phyloP scores from a whole-genome alignment of 2,888 invertebrate species.

The Stramonita haemastoma region DNA sequence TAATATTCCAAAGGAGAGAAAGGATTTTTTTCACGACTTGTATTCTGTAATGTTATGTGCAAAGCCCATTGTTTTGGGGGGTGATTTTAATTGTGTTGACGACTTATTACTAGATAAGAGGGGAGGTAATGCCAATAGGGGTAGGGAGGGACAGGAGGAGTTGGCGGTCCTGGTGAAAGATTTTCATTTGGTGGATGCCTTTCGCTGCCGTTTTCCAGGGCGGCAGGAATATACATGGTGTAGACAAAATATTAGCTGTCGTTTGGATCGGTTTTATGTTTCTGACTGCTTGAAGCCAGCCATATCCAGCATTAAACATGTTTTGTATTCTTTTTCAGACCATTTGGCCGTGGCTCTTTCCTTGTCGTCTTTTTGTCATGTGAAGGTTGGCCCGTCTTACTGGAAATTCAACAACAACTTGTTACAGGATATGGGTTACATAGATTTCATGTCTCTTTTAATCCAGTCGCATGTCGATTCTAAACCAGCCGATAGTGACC shows the following conservation, averaged over 20 bases:
- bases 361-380: background rate
- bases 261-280: background rate
- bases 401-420: constrained; percentile 5
- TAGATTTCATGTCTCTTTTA: background rate
- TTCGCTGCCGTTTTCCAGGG: background rate
- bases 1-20: background rate
- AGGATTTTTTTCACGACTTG: background rate
- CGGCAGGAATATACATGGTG: background rate
- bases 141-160: background rate
- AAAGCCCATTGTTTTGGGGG: background rate
- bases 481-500: background rate
- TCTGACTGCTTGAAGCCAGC: background rate
- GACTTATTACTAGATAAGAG: background rate
- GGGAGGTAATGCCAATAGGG: background rate
- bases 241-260: background rate
- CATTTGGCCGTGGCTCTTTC: background rate
- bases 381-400: background rate
- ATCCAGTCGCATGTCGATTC: background rate
- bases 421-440: background rate
- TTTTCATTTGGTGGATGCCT: background rate
- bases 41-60: background rate
- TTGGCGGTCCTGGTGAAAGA: background rate
- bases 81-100: background rate
- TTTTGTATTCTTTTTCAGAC: background rate
- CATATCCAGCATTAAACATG: background rate